A percentile compares a stretch with the other conserved stretches of the same genome.
phyloP scores from a whole-genome alignment of 2,888 invertebrate species.

The Drosophila mulleri region DNA sequence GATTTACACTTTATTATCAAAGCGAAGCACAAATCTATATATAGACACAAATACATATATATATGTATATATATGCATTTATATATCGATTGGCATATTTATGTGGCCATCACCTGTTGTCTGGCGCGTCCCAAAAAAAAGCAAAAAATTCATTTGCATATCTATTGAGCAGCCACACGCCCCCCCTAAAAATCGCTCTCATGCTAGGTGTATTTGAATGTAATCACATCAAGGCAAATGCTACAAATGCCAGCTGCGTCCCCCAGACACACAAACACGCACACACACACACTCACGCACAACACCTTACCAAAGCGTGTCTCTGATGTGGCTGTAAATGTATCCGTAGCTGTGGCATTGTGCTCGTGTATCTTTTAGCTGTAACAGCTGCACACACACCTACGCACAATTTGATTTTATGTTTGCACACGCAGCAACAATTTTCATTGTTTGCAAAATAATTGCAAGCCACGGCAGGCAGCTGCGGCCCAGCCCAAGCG shows the following conservation, averaged over 20 bases:
- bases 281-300: neutral
- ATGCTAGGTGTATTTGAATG: conserved; percentile 56
- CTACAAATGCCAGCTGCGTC: conserved; percentile 61
- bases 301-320: conserved; percentile 15
- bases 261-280: conserved; percentile 15
- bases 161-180: conserved; percentile 53
- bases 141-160: conserved; percentile 59
- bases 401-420: conserved; percentile 76
- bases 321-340: conserved; percentile 13
- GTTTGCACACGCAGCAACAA: conserved; percentile 81
- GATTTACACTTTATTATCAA: conserved; percentile 69
- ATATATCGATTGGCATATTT: conserved; percentile 64
- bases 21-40: neutral
- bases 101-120: conserved; percentile 72
- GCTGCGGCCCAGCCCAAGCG: conserved; percentile 65
- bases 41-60: conserved; percentile 35
- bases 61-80: no score
- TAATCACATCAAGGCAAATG: conserved; percentile 78
- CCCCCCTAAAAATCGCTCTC: neutral
- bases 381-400: conserved; percentile 58
- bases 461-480: conserved; percentile 81
- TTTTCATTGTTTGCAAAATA: conserved; percentile 84
- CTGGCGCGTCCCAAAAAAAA: conserved; percentile 23
- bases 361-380: conserved; percentile 24
- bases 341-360: conserved; percentile 9